These are phyloP conservation scores for Lepidocolaptes lacrymiger DNA, from an alignment of 2,797 vertebrate species.

Conservation along the genomic window DNA sequence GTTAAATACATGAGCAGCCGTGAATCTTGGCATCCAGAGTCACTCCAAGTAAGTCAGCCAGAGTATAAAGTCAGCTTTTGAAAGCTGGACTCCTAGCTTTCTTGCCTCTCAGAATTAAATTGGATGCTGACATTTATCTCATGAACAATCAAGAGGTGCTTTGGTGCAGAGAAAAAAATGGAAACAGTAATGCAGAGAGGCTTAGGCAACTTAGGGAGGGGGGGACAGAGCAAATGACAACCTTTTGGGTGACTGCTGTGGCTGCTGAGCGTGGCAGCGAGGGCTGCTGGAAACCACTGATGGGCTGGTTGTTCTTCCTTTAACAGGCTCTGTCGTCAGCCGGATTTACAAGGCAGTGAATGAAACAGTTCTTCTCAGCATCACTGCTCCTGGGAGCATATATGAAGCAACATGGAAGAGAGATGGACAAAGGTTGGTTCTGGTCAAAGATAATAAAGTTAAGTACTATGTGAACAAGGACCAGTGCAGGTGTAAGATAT, in stretches of 20 bases:
- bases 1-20: background rate
- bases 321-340: background rate
- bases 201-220: background rate
- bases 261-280: rapidly evolving
- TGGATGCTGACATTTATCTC: background rate
- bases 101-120: background rate
- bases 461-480: background rate
- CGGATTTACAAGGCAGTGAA: background rate
- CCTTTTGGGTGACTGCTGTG: background rate
- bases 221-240: background rate
- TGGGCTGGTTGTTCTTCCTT: background rate
- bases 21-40: background rate
- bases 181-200: background rate
- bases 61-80: background rate
- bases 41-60: background rate
- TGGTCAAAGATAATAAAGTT: rapidly evolving
- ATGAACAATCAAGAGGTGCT: background rate
- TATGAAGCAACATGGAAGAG: background rate
- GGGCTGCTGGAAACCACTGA: background rate
- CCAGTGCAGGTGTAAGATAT: background rate
- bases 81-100: background rate
- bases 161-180: background rate
- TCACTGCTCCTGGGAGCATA: rapidly evolving
- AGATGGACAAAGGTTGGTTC: background rate
- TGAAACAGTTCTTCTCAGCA: background rate